These are phyloP conservation scores for Clarias macrocephalus DNA, from an alignment of 2,113 vertebrate genomes.

Conservation along the genomic window DNA sequence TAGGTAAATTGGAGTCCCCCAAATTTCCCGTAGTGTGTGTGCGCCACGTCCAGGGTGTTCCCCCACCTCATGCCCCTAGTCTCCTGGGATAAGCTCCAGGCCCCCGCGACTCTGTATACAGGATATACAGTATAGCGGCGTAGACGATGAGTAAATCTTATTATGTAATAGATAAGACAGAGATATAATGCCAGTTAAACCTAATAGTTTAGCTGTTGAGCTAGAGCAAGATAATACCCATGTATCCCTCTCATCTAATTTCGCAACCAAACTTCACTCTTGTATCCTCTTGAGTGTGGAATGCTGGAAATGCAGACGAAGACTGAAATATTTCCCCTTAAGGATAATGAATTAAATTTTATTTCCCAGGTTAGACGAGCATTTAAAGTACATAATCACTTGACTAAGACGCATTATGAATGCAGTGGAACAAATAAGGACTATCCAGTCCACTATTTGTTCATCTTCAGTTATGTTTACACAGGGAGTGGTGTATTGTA, in stretches of 20 bases:
- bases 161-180: no score
- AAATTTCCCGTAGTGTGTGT: no score
- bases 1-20: no score
- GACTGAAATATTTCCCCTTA: not conserved
- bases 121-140: no score
- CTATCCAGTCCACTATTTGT: not conserved
- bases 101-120: no score
- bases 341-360: not conserved
- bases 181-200: not conserved
- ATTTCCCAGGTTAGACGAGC: not conserved
- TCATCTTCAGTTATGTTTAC: not conserved
- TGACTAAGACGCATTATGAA: not conserved
- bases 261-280: not conserved
- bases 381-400: not conserved
- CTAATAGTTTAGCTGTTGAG: not conserved
- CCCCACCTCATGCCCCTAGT: no score
- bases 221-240: not conserved
- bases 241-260: not conserved
- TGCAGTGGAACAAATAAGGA: not conserved
- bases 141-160: no score
- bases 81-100: no score
- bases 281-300: not conserved
- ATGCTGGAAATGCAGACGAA: not conserved
- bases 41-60: no score
- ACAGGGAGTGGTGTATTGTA: slow-evolving; percentile 5